Evolutionary conservation across 2,797 vertebrate genomes (phyloP).

Genomic region (Apogon talboti): DNA sequence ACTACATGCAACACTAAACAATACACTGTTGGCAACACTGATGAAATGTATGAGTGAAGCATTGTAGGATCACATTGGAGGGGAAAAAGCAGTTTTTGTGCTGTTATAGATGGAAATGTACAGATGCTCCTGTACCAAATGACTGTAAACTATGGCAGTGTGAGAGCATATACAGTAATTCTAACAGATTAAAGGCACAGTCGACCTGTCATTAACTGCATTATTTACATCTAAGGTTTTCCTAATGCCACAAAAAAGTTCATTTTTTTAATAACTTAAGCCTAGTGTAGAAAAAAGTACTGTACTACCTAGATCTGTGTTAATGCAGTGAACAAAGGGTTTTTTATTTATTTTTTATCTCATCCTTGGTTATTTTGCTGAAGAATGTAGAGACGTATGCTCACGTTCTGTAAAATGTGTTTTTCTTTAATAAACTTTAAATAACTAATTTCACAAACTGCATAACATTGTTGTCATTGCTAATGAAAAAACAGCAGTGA

Average conservation of each 20-base stretch:
- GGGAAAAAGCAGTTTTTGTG: too few species aligned
- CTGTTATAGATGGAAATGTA: too few species aligned
- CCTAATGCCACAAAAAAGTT: neutral
- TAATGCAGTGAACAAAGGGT: constrained; percentile 14
- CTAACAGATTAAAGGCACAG: neutral
- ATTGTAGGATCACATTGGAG: too few species aligned
- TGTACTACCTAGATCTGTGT: constrained; percentile 10
- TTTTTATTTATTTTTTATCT: constrained; percentile 29
- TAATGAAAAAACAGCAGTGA: neutral
- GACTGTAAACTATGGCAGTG: neutral
- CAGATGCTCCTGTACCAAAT: neutral
- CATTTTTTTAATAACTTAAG: neutral
- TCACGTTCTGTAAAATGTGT: constrained; percentile 16
- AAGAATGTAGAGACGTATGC: neutral
- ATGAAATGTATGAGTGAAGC: too few species aligned
- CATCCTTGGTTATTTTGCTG: neutral
- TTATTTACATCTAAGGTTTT: neutral
- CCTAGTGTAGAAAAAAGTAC: too few species aligned
- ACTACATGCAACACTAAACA: too few species aligned
- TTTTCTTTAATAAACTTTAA: constrained; percentile 51
- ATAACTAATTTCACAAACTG: neutral
- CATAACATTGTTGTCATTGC: neutral
- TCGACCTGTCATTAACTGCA: neutral
- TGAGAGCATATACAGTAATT: neutral
- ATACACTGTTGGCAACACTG: too few species aligned